Evolutionary conservation across 2,888 invertebrate genomes (phyloP).

Genomic region (Periphyllus acericola): DNA sequence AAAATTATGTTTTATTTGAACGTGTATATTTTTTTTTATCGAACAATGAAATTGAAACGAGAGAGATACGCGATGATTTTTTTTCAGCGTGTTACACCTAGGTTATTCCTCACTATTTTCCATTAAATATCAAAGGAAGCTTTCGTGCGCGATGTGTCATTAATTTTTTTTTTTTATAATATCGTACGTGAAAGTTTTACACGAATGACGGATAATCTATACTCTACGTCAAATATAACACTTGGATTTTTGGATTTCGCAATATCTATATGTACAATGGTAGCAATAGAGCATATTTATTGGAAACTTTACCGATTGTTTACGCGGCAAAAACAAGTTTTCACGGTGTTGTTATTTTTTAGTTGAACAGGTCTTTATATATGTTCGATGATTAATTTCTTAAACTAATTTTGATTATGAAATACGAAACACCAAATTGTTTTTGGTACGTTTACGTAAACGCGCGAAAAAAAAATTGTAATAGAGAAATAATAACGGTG

Average conservation of each 20-base stretch:
- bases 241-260: background rate
- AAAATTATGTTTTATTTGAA: no score
- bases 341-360: background rate
- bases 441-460: background rate
- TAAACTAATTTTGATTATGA: no score
- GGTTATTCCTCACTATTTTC: background rate
- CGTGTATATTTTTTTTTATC: no score
- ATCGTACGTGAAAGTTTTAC: background rate
- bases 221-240: background rate
- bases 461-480: background rate
- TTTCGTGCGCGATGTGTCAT: background rate
- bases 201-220: background rate
- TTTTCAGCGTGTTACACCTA: no score
- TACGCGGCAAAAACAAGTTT: background rate
- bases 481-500: no score
- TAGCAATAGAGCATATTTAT: background rate
- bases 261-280: background rate
- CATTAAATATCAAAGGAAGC: background rate
- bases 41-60: no score
- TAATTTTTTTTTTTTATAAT: background rate
- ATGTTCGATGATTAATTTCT: no score
- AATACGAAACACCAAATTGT: background rate
- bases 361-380: background rate
- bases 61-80: no score
- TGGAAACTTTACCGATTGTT: background rate